Percentiles rank a stretch among this genome's conserved stretches.
Conservation (phyloP, 2,113 vertebrate species). For the Phocoena sinus region DNA sequence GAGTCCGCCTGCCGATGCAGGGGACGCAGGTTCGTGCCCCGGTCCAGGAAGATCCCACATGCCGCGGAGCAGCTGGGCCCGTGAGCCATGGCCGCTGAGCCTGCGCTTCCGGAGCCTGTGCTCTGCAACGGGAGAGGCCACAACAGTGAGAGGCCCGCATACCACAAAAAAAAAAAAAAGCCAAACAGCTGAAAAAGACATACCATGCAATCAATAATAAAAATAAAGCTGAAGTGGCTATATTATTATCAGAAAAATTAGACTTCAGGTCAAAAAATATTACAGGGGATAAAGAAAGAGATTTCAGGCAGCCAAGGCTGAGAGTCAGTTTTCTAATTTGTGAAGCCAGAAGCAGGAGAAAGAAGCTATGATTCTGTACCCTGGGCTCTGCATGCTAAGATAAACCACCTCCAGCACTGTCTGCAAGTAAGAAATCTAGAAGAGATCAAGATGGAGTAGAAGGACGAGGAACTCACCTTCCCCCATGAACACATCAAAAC, state of each 20-base stretch:
- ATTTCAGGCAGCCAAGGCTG: not conserved
- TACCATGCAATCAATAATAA: not conserved
- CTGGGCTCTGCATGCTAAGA: not conserved
- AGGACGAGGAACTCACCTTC: too few species aligned
- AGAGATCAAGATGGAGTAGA: too few species aligned
- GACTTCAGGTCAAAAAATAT: not conserved
- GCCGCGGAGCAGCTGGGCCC: too few species aligned
- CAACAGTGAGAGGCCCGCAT: too few species aligned
- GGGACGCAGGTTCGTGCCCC: too few species aligned
- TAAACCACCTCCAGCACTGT: not conserved
- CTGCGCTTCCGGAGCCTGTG: too few species aligned
- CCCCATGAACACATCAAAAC: too few species aligned
- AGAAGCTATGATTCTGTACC: not conserved
- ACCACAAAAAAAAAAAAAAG: too few species aligned
- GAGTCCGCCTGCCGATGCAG: too few species aligned
- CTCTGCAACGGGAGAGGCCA: too few species aligned
- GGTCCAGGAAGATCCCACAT: too few species aligned
- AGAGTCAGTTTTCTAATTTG: not conserved
- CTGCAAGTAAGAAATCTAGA: not conserved
- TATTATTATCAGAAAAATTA: not conserved
- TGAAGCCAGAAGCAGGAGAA: not conserved
- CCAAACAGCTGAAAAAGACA: not conserved
- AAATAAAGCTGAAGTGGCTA: not conserved
- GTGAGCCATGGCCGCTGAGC: too few species aligned
- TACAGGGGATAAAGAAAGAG: not conserved